These are phyloP conservation scores for Polietes domitor DNA, from an alignment of 2,888 invertebrate species.

Conservation along the genomic window DNA sequence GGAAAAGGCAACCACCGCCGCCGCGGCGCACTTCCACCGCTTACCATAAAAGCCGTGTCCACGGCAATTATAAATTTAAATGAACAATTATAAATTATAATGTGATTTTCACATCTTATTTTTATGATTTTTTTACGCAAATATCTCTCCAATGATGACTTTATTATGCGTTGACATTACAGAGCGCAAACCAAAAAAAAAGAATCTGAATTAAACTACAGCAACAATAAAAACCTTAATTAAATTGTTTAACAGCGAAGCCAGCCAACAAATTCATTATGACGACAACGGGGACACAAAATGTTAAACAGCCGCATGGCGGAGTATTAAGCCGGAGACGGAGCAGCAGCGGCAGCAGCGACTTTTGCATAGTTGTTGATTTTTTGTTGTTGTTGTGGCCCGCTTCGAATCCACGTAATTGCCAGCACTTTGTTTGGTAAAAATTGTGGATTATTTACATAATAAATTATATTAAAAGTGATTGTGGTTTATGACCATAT, in stretches of 20 bases:
- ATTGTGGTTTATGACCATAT: slow-evolving; percentile 48
- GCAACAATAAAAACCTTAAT: slow-evolving; percentile 47
- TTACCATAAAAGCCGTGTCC: background rate
- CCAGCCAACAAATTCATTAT: slow-evolving; percentile 58
- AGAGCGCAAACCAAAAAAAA: slow-evolving; percentile 15
- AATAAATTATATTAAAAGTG: slow-evolving; percentile 59
- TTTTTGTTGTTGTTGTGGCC: background rate
- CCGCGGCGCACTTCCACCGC: background rate
- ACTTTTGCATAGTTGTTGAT: background rate
- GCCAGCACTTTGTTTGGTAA: slow-evolving; percentile 19
- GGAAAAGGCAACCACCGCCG: background rate
- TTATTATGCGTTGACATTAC: slow-evolving; percentile 56
- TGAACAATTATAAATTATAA: slow-evolving; percentile 54
- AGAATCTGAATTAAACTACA: slow-evolving; percentile 16
- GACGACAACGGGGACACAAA: slow-evolving; percentile 1
- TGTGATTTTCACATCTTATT: slow-evolving; percentile 38
- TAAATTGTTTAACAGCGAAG: slow-evolving; percentile 42
- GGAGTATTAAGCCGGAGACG: background rate
- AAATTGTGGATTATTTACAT: slow-evolving; percentile 55
- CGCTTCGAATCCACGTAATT: slow-evolving; percentile 13
- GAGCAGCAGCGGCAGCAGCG: background rate
- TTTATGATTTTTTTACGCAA: slow-evolving; percentile 20
- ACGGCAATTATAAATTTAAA: slow-evolving; percentile 37
- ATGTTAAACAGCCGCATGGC: background rate
- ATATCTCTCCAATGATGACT: background rate